phyloP scores from a whole-genome alignment of 2,888 invertebrate genomes.

The Julus scandinavius region DNA sequence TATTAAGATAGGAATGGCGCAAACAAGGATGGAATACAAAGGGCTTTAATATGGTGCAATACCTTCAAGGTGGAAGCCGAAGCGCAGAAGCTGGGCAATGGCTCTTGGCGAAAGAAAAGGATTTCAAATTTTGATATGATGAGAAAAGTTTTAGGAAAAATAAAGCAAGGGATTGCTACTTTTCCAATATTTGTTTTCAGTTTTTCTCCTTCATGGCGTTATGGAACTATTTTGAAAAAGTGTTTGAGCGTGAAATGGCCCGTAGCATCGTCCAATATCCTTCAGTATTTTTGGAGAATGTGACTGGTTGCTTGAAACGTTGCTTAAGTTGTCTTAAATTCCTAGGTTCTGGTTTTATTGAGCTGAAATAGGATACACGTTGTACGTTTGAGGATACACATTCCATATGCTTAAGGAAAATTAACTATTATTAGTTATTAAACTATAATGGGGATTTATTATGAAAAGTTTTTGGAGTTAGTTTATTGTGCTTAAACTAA shows the following conservation, averaged over 20 bases:
- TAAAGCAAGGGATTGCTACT: neutral
- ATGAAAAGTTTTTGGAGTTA: too few relatives aligned
- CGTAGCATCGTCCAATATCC: neutral
- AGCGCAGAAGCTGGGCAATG: neutral
- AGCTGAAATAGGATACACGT: too few relatives aligned
- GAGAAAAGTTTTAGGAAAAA: conserved; percentile 22
- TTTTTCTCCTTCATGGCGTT: neutral
- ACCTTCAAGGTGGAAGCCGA: conserved; percentile 12
- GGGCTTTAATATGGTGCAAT: conserved; percentile 36
- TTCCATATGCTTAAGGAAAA: too few relatives aligned
- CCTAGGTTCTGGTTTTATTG: too few relatives aligned
- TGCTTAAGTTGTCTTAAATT: neutral
- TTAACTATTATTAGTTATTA: too few relatives aligned
- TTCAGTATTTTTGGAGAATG: neutral
- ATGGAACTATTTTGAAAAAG: neutral
- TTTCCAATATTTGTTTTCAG: conserved; percentile 26
- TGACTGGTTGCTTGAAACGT: neutral
- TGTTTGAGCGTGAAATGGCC: neutral
- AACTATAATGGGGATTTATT: too few relatives aligned
- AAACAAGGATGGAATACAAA: conserved; percentile 22
- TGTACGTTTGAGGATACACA: too few relatives aligned
- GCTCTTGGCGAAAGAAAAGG: conserved; percentile 19
- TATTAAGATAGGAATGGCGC: conserved; percentile 35
- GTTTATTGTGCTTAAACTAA: too few relatives aligned
- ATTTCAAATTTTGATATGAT: conserved; percentile 35